Conservation (phyloP, 2,888 invertebrate species). For the Homarus gammarus region DNA sequence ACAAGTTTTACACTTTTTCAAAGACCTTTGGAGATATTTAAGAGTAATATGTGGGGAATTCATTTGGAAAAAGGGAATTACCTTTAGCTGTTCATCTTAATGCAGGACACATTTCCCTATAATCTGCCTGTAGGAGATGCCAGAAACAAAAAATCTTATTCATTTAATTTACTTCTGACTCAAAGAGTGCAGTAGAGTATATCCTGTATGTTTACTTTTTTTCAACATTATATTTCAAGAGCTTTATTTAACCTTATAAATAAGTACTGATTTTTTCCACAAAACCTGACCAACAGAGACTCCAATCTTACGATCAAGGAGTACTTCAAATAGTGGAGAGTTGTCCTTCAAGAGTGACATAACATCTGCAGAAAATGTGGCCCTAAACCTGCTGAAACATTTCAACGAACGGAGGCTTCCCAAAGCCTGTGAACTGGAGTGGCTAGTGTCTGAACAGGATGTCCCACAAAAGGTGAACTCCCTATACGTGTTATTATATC, state of each 20-base stretch:
- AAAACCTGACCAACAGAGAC: background rate
- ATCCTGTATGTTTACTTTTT: too few species aligned
- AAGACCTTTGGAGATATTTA: too few species aligned
- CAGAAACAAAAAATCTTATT: too few species aligned
- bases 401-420: conserved; percentile 89
- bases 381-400: conserved; percentile 86
- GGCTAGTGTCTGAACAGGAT: conserved; percentile 89
- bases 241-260: background rate
- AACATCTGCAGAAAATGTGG: conserved; percentile 88
- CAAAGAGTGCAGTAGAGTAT: too few species aligned
- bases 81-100: too few species aligned
- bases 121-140: too few species aligned
- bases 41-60: too few species aligned
- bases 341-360: conserved; percentile 77
- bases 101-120: too few species aligned
- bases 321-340: background rate
- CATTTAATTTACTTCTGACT: too few species aligned
- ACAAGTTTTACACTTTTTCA: too few species aligned
- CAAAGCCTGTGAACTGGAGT: conserved; percentile 87
- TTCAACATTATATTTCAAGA: too few species aligned
- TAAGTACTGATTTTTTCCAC: background rate
- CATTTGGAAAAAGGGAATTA: too few species aligned
- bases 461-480: conserved; percentile 83
- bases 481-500: background rate
- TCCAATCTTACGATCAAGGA: background rate